phyloP scores from a whole-genome alignment of 2,888 invertebrate species.

The Arctia plantaginis region DNA sequence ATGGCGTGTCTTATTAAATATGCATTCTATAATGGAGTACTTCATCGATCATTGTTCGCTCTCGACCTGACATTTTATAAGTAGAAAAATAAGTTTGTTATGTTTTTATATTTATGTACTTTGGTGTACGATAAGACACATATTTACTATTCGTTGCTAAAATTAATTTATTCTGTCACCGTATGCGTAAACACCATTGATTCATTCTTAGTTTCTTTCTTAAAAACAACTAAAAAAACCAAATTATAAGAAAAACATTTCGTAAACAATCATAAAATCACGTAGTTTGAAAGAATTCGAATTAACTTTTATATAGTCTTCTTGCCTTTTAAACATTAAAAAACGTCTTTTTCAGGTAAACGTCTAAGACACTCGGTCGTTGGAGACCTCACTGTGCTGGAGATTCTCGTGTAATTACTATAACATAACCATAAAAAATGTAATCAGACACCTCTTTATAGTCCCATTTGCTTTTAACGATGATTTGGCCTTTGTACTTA shows the following conservation, averaged over 20 bases:
- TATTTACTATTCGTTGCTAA: neutral
- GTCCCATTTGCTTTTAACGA: conserved; percentile 6
- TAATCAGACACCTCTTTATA: neutral
- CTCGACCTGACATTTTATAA: conserved; percentile 31
- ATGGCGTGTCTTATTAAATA: conserved; percentile 68
- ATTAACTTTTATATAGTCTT: neutral
- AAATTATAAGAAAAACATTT: neutral
- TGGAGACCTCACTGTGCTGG: neutral
- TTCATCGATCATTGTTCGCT: conserved; percentile 52
- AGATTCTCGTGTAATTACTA: neutral
- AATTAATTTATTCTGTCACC: neutral
- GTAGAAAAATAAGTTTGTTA: neutral
- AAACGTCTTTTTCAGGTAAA: neutral
- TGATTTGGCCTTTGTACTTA: conserved; percentile 6
- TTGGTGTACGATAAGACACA: neutral
- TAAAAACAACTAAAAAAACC: neutral
- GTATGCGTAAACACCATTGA: neutral
- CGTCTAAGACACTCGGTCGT: neutral
- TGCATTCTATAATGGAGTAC: conserved; percentile 52
- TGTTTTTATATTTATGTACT: neutral
- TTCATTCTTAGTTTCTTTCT: neutral
- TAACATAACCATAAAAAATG: neutral
- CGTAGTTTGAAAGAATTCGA: neutral
- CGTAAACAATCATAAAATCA: neutral
- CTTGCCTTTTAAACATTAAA: neutral